Evolutionary conservation across 2,888 invertebrate species (phyloP), one percentile per base, ranked within the genome.

Genomic region (Pterobdella sp.): DNA sequence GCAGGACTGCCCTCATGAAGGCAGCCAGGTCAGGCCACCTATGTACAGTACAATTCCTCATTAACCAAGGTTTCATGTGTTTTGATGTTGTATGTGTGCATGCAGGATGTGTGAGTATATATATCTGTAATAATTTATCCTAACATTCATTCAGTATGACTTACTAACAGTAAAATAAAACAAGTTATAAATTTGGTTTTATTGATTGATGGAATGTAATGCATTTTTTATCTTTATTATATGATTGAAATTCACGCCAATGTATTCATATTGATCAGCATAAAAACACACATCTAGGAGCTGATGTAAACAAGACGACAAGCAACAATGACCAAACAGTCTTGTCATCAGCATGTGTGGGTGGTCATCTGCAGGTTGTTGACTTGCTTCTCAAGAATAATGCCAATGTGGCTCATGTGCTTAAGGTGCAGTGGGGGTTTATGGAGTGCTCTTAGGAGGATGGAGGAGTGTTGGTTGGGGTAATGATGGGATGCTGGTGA

Each of bases 311-410:
- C 81, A 78, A 82, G 63, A 90, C 91, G 85, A 83, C 85, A 26
- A 93, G 94, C 10, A 91, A 92, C 75, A 95, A 95, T 84, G 97
- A 98, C 85, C 95, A 96, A 85, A 97, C 96, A 29, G 94, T 97
- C 35, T 87, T 98, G 72, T 95, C 94, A 34, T 87, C 97, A 79
- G 96, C 97, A 34, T 95, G 94, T 86, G 94, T 94, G 76, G 95
- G 95, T 76, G 97, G 97, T 1, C 95, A 96, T 85, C 88, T 92
- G 78, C 88, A 91, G 78, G 93, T 95, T 70, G 96, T 96, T 34
- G 93, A 96, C 86, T 87, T 93, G 80, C 87, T 98, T 77, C 87
- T 98, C 76, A 89, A 91, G 72, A 90, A 92, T 85, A 91, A 92
- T 79, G 95, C 95, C 64, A 93, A 97, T 86, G 94, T 94, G 69